Percentiles rank a stretch among this genome's conserved stretches.
Conservation (phyloP, 2,888 invertebrate genomes). For the Ornithoptera priamus region DNA sequence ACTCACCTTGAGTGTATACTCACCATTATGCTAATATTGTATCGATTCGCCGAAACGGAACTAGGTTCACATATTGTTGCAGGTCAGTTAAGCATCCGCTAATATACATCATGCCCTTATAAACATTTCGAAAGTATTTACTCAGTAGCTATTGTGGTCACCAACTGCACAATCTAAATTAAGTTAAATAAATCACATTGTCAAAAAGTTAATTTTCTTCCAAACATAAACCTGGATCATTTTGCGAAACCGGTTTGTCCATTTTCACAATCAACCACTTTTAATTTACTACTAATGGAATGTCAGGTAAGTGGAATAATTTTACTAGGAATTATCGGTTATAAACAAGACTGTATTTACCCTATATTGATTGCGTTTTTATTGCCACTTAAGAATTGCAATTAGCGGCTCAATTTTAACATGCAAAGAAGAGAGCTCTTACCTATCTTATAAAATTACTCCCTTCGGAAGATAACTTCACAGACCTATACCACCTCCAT, state of each 20-base stretch:
- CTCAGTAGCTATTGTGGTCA: too few species aligned
- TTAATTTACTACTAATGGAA: constrained; percentile 42
- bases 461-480: constrained; percentile 20
- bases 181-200: not conserved
- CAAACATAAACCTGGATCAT: constrained; percentile 5
- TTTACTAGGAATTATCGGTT: constrained; percentile 34
- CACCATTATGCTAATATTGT: constrained; percentile 41
- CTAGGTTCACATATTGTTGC: constrained; percentile 37
- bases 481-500: constrained; percentile 1
- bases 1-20: constrained; percentile 44
- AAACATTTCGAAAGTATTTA: not conserved
- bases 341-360: constrained; percentile 33
- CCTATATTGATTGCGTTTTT: constrained; percentile 33
- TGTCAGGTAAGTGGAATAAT: constrained; percentile 35
- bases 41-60: constrained; percentile 47
- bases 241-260: constrained; percentile 3
- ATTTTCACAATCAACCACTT: constrained; percentile 31
- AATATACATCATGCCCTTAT: constrained; percentile 3
- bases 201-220: not conserved
- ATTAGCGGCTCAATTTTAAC: constrained; percentile 31
- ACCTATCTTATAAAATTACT: constrained; percentile 27
- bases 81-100: constrained; percentile 27
- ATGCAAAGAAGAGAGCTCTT: constrained; percentile 25
- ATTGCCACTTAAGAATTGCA: constrained; percentile 36
- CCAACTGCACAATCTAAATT: not conserved